Evolutionary conservation across 2,113 vertebrate genomes (phyloP), one percentile per base, ranked within the genome.

Genomic region (Ochotona curzoniae): DNA sequence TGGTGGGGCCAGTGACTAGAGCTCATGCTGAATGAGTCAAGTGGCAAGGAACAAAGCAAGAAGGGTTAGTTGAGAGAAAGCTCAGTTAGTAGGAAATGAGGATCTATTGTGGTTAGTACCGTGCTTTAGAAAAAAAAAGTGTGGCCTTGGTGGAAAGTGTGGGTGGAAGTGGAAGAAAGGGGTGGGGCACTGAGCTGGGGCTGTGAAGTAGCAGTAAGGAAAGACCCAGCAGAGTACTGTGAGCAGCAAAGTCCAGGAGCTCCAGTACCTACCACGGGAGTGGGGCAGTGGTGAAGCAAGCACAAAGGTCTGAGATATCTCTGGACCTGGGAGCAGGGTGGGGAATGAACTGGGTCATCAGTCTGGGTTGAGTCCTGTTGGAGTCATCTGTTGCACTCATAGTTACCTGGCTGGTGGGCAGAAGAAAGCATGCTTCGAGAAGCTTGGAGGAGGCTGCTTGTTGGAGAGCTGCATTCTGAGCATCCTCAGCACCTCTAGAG

Each of bases 361-460:
- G 28, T 23, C 7, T 88, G 18, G 8, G 49, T 32, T 44, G 57
- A 30, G 18, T 25, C 64, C 4, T 78, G 49, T 60, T 64, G 76
- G 32, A 66, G n/a, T 15, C 8, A 4, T 38, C 67, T 91, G 85
- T 21, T 35, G 51, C 26, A 76, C 47, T 90, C 69, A 88, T 75
- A 54, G 9, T 88, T 78, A 93, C 57, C 60, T 49, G 47, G 20
- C n/a, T 51, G 2, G 10, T 8, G 44, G 54, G 35, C 28, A 79
- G 70, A 70, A 81, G 61, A 60, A 83, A 78, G n/a, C 51, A 0
- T 32, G 38, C 54, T 71, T 80, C 78, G 57, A 89, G 81, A 78
- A 70, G 15, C 44, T 57, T 60, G 35, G 64, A 73, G 79, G 76
- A 38, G 70, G 61, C 13, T 75, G 60, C 49, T 79, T 18, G 0